Evolutionary conservation across 2,797 vertebrate genomes (phyloP), one percentile per base, ranked within the genome.

Genomic region (Lagodon rhomboides): DNA sequence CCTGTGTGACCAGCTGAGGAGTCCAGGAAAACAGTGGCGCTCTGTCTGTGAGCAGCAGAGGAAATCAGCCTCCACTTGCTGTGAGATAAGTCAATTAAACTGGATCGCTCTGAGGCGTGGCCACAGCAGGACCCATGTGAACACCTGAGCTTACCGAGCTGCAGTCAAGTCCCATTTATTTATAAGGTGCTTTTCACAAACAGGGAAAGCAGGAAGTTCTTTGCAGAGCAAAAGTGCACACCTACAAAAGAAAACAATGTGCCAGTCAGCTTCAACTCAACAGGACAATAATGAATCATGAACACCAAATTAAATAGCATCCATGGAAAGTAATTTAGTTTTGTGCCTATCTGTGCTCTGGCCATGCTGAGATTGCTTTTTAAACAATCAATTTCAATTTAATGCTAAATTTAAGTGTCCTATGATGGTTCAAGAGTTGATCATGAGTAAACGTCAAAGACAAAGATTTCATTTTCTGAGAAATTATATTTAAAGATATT

Each of bases 51-150:
- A 79, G 83, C 79, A 68, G 68, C 50, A 43, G 59, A 80, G 49
- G 50, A 79, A 79, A 82, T 85, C 77, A 77, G 82, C 69, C 75
- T 89, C 84, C 75, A 50, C 62, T 75, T 55, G 56, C 66, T 60
- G 34, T 34, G 46, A 53, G 75, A 49, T 93, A 89, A 94, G 89
- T 88, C 92, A 86, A 88, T 93, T 94, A 93, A 86, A 53, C 1
- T 43, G 85, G 85, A 88, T 92, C 80, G 78, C 25, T 15, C 38
- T 46, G 73, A 66, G 88, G 89, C 43, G 87, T 90, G 88, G 92
- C 77, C 41, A 80, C 65, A 34, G 22, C 66, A 54, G 18, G 66
- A 43, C n/a, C 34, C 73, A 13, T 43, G 69, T 86, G 72, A 86
- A 73, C 23, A 25, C 38, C 72, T 49, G 56, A 76, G 44, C 68